Evolutionary conservation across 2,888 invertebrate genomes (phyloP).

Genomic region (Cistogaster globosa): DNA sequence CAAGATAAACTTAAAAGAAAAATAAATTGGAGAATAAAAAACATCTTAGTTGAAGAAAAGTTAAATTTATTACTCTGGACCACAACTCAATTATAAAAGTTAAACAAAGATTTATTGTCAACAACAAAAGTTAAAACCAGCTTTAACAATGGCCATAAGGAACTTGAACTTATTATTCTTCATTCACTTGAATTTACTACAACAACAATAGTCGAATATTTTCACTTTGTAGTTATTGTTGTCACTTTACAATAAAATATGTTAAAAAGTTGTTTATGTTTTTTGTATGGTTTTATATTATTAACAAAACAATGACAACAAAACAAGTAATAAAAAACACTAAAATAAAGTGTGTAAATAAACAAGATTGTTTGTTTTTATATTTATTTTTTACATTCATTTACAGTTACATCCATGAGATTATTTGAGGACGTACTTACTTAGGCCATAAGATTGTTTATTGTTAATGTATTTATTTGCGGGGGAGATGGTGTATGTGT

Average conservation of each 20-base stretch:
- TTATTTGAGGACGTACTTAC: neutral
- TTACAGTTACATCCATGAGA: neutral
- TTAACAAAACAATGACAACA: conserved; percentile 5
- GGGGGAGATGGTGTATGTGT: neutral
- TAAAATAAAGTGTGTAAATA: conserved; percentile 20
- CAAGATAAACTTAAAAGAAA: too few relatives aligned
- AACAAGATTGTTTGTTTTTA: conserved; percentile 8
- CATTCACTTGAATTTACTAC: neutral
- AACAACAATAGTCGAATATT: conserved; percentile 7
- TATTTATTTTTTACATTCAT: neutral
- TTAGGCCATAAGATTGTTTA: neutral
- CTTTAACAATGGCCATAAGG: conserved; percentile 33
- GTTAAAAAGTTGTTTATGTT: neutral
- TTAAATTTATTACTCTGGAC: conserved; percentile 51
- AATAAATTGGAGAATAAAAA: neutral
- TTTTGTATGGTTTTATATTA: neutral
- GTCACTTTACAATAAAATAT: neutral
- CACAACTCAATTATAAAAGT: conserved; percentile 67
- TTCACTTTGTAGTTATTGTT: neutral
- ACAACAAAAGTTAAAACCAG: conserved; percentile 40
- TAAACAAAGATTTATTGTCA: conserved; percentile 62
- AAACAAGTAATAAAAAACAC: neutral
- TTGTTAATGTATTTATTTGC: neutral
- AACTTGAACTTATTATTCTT: neutral
- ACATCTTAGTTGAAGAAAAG: conserved; percentile 26